A percentile compares a stretch with the other conserved stretches of the same genome.
These are phyloP conservation scores for Drosophila sturtevanti DNA, from an alignment of 1,140 invertebrate species.

Conservation along the genomic window DNA sequence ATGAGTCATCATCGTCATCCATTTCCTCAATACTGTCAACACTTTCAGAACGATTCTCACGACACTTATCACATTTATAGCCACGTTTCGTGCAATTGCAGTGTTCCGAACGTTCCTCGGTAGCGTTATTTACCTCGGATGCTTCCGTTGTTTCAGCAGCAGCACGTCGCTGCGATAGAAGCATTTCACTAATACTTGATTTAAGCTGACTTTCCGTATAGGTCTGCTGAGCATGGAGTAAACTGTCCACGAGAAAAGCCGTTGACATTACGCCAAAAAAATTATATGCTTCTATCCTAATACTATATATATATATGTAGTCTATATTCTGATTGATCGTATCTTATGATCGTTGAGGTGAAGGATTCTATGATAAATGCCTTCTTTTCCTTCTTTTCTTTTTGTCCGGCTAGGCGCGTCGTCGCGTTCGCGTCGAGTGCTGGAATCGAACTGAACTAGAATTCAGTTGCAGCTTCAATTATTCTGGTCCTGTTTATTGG, in stretches of 20 bases:
- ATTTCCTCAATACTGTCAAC: slow-evolving; percentile 72
- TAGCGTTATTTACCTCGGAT: slow-evolving; percentile 8
- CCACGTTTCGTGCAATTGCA: slow-evolving; percentile 66
- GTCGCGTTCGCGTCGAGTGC: slow-evolving; percentile 73
- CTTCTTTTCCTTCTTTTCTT: slow-evolving; percentile 7
- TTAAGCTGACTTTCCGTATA: slow-evolving; percentile 71
- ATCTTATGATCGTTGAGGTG: too few relatives aligned
- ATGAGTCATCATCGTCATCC: slow-evolving; percentile 71
- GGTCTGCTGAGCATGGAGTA: slow-evolving; percentile 76
- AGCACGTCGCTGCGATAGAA: slow-evolving; percentile 62
- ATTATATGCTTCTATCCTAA: neutral
- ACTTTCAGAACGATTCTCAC: slow-evolving; percentile 64
- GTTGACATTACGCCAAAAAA: slow-evolving; percentile 68
- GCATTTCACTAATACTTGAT: slow-evolving; percentile 71
- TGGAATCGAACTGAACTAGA: slow-evolving; percentile 66
- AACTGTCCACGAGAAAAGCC: slow-evolving; percentile 76
- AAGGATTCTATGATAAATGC: too few relatives aligned
- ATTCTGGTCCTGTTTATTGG: neutral
- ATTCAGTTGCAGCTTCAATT: slow-evolving; percentile 20
- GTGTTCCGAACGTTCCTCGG: slow-evolving; percentile 38
- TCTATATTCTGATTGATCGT: neutral
- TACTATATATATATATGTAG: neutral
- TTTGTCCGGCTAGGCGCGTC: slow-evolving; percentile 20
- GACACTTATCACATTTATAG: slow-evolving; percentile 82
- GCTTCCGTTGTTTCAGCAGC: slow-evolving; percentile 13